Evolutionary conservation across 2,797 vertebrate species (phyloP).

Genomic region (Xenentodon cancila): DNA sequence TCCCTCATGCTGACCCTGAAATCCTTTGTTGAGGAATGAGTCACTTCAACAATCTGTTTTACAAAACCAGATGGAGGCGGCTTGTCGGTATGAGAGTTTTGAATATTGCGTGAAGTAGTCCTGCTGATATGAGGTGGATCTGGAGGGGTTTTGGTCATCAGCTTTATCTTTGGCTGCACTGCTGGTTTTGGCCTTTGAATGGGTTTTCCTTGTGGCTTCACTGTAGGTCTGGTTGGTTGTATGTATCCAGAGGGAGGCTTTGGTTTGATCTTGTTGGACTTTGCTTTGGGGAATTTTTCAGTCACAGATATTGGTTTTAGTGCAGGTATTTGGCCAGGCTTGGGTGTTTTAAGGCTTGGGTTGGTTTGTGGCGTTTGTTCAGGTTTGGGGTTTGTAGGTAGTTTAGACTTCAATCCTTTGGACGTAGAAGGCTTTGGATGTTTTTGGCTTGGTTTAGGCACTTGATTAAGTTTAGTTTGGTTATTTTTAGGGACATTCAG

Average conservation of each 20-base stretch:
- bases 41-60: constrained; percentile 30
- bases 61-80: constrained; percentile 35
- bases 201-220: constrained; percentile 44
- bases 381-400: constrained; percentile 31
- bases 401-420: constrained; percentile 34
- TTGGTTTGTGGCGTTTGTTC: constrained; percentile 20
- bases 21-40: constrained; percentile 29
- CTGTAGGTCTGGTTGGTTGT: constrained; percentile 27
- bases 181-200: constrained; percentile 44
- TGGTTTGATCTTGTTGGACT: constrained; percentile 32
- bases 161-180: constrained; percentile 33
- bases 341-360: constrained; percentile 6
- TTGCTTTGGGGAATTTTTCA: constrained; percentile 16
- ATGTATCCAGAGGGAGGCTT: constrained; percentile 11
- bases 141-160: constrained; percentile 34
- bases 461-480: constrained; percentile 28
- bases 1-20: constrained; percentile 34
- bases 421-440: constrained; percentile 3
- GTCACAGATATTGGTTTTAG: constrained; percentile 25
- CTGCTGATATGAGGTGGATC: constrained; percentile 25
- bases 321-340: constrained; percentile 11
- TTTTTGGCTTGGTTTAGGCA: constrained; percentile 29
- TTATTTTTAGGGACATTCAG: constrained; percentile 17
- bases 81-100: constrained; percentile 35
- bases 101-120: constrained; percentile 25